phyloP scores from a whole-genome alignment of 2,113 vertebrate species.

The Aldabrachelys gigantea region DNA sequence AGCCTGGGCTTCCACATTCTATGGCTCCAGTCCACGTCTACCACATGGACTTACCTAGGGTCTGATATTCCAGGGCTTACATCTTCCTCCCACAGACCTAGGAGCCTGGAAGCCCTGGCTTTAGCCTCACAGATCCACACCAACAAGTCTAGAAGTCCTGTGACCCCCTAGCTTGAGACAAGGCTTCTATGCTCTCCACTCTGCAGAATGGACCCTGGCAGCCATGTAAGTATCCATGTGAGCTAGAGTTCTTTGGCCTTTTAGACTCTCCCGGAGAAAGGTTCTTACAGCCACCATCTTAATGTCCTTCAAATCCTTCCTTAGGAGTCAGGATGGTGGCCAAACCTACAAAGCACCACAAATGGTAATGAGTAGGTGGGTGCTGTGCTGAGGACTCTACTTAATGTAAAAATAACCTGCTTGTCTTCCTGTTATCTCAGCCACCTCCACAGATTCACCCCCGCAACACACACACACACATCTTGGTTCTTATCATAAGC shows the following conservation, averaged over 20 bases:
- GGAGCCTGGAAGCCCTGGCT: background rate
- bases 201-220: background rate
- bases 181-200: background rate
- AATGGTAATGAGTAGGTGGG: background rate
- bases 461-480: background rate
- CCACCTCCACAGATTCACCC: background rate
- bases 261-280: background rate
- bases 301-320: background rate
- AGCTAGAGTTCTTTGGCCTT: background rate
- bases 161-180: background rate
- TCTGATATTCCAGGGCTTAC: background rate
- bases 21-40: background rate
- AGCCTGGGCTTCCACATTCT: background rate
- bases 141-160: background rate
- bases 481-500: background rate
- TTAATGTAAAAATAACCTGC: background rate
- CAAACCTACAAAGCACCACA: background rate
- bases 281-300: background rate
- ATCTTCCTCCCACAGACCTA: background rate
- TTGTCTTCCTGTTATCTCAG: background rate
- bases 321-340: background rate
- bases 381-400: background rate
- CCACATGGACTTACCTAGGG: background rate
- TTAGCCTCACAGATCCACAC: too few species aligned
- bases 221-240: background rate